Evolutionary conservation across 2,797 vertebrate species (phyloP), one percentile per base, ranked within the genome.

Genomic region (Nannoperca obscura): DNA sequence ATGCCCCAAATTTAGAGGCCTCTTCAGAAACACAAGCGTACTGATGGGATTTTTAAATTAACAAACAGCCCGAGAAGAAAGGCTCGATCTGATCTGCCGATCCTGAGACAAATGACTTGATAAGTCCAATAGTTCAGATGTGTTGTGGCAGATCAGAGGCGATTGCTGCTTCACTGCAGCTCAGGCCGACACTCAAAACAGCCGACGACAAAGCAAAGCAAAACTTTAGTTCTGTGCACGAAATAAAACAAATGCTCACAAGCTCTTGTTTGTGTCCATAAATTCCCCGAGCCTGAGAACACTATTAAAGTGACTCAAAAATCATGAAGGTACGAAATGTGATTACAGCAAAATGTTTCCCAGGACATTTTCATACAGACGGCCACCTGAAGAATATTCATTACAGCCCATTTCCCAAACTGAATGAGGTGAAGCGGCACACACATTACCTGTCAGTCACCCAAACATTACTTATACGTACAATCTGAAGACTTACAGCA

Each of bases 321-420:
- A 49, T 53, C 44, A 22, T 5, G 5, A 55, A 60, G 15, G 47
- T 44, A 38, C 65, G 77, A 83, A 84, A 73, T 57, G 24, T 50
- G 74, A 86, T 80, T 70, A 74, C 2, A n/a, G 72, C 36, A 60
- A 90, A 88, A 91, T 63, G 49, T 36, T 64, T 82, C 76, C 59
- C 42, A 6, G n/a, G 73, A 84, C 58, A 46, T 66, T 75, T 82
- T 54, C 65, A 54, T 15, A 7, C 42, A 59, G 42, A 58, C 52
- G 38, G 55, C 55, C 20, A 80, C 46, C 64, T 74, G 80, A 53
- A 52, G 46, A 66, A 65, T 69, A 71, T 72, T 89, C 81, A 80
- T 84, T 4, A 68, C 44, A 47, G 63, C 58, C 59, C 3, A 38
- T 76, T 78, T 69, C 62, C 65, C 49, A 52, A 17, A 55, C 13